Evolutionary conservation across 2,113 vertebrate genomes (phyloP).

Genomic region (Fukomys damarensis): DNA sequence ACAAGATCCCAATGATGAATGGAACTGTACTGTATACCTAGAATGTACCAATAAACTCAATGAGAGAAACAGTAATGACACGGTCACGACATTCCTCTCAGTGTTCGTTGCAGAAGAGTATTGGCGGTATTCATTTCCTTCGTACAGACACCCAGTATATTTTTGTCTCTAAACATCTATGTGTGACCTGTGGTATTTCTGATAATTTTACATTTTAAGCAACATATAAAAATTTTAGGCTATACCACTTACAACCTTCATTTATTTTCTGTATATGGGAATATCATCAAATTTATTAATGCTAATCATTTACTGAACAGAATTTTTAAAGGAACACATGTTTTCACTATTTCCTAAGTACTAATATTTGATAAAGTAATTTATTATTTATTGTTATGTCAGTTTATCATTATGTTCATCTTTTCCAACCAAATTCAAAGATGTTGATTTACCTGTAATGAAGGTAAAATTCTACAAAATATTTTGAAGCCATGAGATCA

Average conservation of each 20-base stretch:
- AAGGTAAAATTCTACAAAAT: neutral
- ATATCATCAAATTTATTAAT: neutral
- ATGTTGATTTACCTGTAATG: neutral
- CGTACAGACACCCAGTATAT: neutral
- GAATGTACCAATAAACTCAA: too few species aligned
- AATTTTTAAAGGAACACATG: neutral
- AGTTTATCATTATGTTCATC: neutral
- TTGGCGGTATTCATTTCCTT: neutral
- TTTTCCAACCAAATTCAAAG: neutral
- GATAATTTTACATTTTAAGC: neutral
- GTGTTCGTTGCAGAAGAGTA: neutral
- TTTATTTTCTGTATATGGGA: neutral
- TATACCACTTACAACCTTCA: neutral
- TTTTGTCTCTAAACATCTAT: neutral
- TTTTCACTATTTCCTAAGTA: neutral
- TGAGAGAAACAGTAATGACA: too few species aligned
- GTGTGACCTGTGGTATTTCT: neutral
- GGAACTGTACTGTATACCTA: too few species aligned
- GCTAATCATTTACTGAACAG: too few species aligned
- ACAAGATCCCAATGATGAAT: too few species aligned
- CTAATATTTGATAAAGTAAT: neutral
- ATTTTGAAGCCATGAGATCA: neutral
- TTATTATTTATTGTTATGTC: neutral
- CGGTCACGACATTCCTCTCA: neutral
- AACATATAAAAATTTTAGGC: neutral